Evolutionary conservation across 92 coral and sea anemone genomes (phyloP), one percentile per base, ranked within the genome.

Genomic region (Scolanthus callimorphus): DNA sequence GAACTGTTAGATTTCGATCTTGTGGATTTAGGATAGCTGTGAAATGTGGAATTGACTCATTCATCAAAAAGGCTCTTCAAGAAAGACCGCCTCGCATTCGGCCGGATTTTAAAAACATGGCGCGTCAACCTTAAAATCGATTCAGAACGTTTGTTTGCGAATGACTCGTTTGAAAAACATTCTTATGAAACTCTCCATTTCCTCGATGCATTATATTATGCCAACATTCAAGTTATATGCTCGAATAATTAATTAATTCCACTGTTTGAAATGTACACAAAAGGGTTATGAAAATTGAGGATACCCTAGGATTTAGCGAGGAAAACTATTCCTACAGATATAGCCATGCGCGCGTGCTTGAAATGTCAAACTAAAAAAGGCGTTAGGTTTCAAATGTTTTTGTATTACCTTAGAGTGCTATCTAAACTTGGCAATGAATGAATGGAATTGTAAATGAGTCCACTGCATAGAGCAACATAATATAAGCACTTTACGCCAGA

Each of bases 21-120:
- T 19, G 53, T n/a, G 57, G 65, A 55, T 30, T 68, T 68, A 68
- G 74, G 34, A 31, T 68, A 68, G 74, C 62, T 31, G 74, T 27
- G 57, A 68, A 57, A 45, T 34, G 43, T 15, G n/a, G n/a, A 34
- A 6, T 15, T 6, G 43, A 34, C 15, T 6, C 15, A 34, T 34
- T 34, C 9, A 34, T 6, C 43, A 34, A 34, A 34, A 34, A 34
- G 43, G 15, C 6, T 15, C 15, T 15, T 15, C 43, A 34, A 34
- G 6, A 34, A 34, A 34, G 9, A 6, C 43, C 43, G 15, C 43
- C 15, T n/a, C n/a, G n/a, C n/a, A n/a, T n/a, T n/a, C n/a, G n/a
- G n/a, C n/a, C n/a, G n/a, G n/a, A n/a, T n/a, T n/a, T n/a, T n/a
- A n/a, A n/a, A n/a, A n/a, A n/a, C n/a, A n/a, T n/a, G n/a, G n/a